These are phyloP conservation scores for Orthosia gothica DNA, from an alignment of 2,888 invertebrate species.

Conservation along the genomic window DNA sequence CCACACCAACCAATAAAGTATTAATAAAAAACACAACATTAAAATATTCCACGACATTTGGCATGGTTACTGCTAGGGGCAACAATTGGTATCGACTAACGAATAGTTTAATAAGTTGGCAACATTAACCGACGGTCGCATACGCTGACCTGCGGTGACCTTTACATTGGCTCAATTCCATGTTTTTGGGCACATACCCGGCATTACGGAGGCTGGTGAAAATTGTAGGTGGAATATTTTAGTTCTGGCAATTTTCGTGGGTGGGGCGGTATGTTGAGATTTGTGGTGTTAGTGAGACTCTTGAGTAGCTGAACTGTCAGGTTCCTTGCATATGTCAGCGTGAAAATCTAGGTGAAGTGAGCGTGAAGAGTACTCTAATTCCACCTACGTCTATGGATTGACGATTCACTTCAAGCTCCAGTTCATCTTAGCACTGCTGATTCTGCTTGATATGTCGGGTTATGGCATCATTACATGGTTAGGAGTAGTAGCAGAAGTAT, in stretches of 20 bases:
- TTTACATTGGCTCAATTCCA: conserved; percentile 72
- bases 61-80: conserved; percentile 47
- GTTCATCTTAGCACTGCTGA: background rate
- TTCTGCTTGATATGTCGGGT: background rate
- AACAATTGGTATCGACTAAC: conserved; percentile 55
- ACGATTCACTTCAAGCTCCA: no score
- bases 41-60: conserved; percentile 50
- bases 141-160: conserved; percentile 68
- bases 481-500: background rate
- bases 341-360: no score
- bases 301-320: background rate
- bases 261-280: background rate
- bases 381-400: no score
- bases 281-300: background rate
- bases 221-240: conserved; percentile 36
- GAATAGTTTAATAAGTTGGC: conserved; percentile 68
- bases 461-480: background rate
- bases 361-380: no score
- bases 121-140: conserved; percentile 67
- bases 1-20: conserved; percentile 24
- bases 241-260: background rate
- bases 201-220: conserved; percentile 32
- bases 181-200: conserved; percentile 58
- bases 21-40: conserved; percentile 35
- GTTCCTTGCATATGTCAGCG: no score